Conservation (phyloP, 2,113 vertebrate species). For the Heterotis niloticus region DNA sequence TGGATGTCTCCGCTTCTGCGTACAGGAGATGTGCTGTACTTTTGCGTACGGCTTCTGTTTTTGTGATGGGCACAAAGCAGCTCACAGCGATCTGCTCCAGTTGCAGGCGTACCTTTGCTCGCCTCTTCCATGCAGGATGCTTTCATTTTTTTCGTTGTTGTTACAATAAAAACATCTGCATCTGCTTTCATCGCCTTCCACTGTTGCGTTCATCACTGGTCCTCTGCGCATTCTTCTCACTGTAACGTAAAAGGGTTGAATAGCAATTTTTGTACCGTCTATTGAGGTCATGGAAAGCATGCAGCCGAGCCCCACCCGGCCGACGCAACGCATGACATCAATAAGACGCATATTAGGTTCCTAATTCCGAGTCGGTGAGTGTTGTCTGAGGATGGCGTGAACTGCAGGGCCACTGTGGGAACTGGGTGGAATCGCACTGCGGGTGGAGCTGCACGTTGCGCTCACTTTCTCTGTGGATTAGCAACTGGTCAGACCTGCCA, state of each 20-base stretch:
- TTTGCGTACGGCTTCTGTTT: too few species aligned
- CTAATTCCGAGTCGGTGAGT: background rate
- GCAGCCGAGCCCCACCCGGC: background rate
- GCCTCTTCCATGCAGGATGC: too few species aligned
- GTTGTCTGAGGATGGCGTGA: background rate
- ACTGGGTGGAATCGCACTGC: background rate
- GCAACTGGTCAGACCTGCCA: conserved; percentile 13
- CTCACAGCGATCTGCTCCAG: too few species aligned
- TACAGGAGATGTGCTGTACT: too few species aligned
- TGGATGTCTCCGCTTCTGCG: too few species aligned
- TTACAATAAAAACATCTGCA: background rate
- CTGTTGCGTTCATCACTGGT: background rate
- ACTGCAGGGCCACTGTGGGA: background rate
- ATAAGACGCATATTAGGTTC: conserved; percentile 9
- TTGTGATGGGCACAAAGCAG: too few species aligned
- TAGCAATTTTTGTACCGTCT: conserved; percentile 4
- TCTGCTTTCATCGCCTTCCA: background rate
- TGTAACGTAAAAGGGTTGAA: conserved; percentile 4
- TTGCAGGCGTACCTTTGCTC: too few species aligned
- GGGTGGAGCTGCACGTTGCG: background rate
- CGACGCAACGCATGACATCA: conserved; percentile 3
- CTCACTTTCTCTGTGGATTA: background rate
- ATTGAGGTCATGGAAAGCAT: too few species aligned
- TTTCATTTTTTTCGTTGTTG: too few species aligned
- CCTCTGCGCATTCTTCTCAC: background rate